phyloP scores from a whole-genome alignment of 2,113 vertebrate species.

The Paralichthys olivaceus region DNA sequence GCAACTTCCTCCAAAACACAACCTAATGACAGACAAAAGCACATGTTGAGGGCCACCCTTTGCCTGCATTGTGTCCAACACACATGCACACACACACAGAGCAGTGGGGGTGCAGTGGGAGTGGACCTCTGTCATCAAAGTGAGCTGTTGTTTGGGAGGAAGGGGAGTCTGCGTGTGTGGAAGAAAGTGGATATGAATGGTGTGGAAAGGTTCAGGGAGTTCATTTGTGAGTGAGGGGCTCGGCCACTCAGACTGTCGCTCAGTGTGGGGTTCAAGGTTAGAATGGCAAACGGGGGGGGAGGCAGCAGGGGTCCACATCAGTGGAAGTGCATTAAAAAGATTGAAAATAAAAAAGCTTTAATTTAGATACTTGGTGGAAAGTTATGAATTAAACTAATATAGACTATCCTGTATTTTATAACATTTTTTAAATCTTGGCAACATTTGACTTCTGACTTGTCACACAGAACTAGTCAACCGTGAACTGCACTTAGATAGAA shows the following conservation, averaged over 20 bases:
- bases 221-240: constrained; percentile 59
- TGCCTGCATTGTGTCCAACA: constrained; percentile 14
- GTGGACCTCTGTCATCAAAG: constrained; percentile 63
- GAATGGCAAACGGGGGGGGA: constrained; percentile 36
- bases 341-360: no score
- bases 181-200: constrained; percentile 61
- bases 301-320: constrained; percentile 2
- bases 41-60: constrained; percentile 47
- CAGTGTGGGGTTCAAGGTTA: constrained; percentile 76
- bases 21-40: constrained; percentile 30
- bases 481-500: not conserved
- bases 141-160: constrained; percentile 62
- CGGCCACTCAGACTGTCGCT: constrained; percentile 50
- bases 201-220: constrained; percentile 62
- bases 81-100: constrained; percentile 12
- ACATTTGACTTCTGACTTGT: no score
- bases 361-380: no score
- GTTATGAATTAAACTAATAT: no score
- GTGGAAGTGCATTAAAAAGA: no score
- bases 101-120: constrained; percentile 42
- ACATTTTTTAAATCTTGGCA: no score
- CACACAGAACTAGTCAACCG: not conserved
- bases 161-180: constrained; percentile 31
- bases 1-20: not conserved
- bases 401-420: no score